Percentiles rank a stretch among this genome's conserved stretches.
These are phyloP conservation scores for Lagodon rhomboides DNA, from an alignment of 2,797 vertebrate species.

Conservation along the genomic window DNA sequence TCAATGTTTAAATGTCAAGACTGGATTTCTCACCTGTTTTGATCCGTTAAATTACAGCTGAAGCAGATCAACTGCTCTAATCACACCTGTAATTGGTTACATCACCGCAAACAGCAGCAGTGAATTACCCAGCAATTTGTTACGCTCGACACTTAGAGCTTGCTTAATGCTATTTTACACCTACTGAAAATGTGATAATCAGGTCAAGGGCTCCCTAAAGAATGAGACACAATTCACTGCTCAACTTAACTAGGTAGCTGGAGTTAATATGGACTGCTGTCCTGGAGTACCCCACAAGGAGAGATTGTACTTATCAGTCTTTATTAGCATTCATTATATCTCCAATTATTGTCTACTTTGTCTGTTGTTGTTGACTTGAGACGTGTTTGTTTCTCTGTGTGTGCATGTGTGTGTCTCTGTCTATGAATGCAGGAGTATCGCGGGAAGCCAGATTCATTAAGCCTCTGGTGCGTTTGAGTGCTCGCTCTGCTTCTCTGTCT, in stretches of 20 bases:
- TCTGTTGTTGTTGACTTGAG: slow-evolving; percentile 11
- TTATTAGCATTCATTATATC: slow-evolving; percentile 56
- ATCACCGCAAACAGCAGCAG: slow-evolving; percentile 42
- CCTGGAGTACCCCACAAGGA: slow-evolving; percentile 26
- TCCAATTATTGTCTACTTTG: slow-evolving; percentile 51
- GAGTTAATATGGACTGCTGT: slow-evolving; percentile 50
- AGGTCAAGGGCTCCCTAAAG: slow-evolving; percentile 67
- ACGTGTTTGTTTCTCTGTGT: neutral
- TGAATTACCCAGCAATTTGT: slow-evolving; percentile 39
- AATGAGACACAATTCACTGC: slow-evolving; percentile 48
- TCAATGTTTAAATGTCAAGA: too few species aligned
- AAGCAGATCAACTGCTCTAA: slow-evolving; percentile 20
- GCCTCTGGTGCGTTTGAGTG: slow-evolving; percentile 29
- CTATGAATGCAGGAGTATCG: slow-evolving; percentile 18
- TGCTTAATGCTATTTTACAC: slow-evolving; percentile 59
- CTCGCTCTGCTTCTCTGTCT: slow-evolving; percentile 14
- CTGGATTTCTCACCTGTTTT: neutral
- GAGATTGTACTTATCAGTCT: slow-evolving; percentile 47
- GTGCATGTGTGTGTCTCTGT: neutral
- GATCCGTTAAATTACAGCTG: slow-evolving; percentile 6
- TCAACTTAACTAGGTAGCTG: slow-evolving; percentile 51
- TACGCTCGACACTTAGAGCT: slow-evolving; percentile 22
- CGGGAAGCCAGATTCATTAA: slow-evolving; percentile 43
- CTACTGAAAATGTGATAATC: slow-evolving; percentile 60
- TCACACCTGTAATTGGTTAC: slow-evolving; percentile 48